Percentiles rank a stretch among this genome's conserved stretches.
Conservation (phyloP, 2,888 invertebrate genomes). For the Hybos culiciformis region DNA sequence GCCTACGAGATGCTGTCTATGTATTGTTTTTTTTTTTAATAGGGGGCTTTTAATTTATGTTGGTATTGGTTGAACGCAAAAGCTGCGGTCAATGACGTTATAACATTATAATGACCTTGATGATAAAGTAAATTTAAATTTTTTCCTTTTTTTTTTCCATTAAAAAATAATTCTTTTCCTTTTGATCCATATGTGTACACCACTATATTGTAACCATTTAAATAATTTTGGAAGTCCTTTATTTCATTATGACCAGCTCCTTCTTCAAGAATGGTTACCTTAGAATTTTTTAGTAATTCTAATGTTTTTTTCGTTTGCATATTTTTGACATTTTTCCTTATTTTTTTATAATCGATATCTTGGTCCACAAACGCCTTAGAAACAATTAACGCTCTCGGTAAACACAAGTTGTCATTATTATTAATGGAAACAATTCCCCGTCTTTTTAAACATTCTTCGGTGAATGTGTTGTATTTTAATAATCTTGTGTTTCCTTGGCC, state of each 20-base stretch:
- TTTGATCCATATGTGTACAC: background rate
- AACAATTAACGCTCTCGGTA: conserved; percentile 6
- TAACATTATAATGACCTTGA: conserved; percentile 16
- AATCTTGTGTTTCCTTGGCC: background rate
- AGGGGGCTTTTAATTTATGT: too few relatives aligned
- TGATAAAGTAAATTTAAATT: conserved; percentile 16
- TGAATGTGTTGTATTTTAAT: conserved; percentile 1
- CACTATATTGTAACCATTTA: background rate
- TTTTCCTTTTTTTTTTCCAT: background rate
- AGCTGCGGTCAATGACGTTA: conserved; percentile 16
- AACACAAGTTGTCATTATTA: conserved; percentile 6
- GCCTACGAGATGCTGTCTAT: too few relatives aligned
- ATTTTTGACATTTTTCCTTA: conserved; percentile 1
- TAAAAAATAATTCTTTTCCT: conserved; percentile 5
- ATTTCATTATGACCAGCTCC: background rate
- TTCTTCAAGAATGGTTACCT: background rate
- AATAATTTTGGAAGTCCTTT: background rate
- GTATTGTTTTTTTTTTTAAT: too few relatives aligned
- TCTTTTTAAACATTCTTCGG: conserved; percentile 4
- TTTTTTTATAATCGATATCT: conserved; percentile 3
- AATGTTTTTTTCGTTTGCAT: background rate
- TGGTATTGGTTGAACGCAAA: too few relatives aligned
- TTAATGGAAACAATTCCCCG: conserved; percentile 6
- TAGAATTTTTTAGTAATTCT: background rate
- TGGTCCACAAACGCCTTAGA: conserved; percentile 1